A percentile compares a stretch with the other conserved stretches of the same genome.
These are phyloP conservation scores for Parnassius apollo DNA, from an alignment of 2,888 invertebrate genomes.

Conservation along the genomic window DNA sequence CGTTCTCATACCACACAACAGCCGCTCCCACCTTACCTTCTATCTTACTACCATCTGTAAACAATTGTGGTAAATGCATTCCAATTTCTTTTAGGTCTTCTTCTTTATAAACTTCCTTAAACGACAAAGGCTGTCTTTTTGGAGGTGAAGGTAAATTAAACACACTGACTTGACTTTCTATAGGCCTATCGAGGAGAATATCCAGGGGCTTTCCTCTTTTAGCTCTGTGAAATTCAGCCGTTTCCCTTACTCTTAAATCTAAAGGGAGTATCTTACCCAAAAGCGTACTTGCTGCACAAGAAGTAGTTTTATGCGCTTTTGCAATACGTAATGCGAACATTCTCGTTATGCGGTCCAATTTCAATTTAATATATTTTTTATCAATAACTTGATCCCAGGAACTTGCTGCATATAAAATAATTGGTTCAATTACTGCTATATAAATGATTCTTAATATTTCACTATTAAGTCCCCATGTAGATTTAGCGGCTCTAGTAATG, in stretches of 20 bases:
- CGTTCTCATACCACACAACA: too few relatives aligned
- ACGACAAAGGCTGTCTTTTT: too few relatives aligned
- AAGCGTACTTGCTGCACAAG: not conserved
- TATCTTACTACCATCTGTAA: too few relatives aligned
- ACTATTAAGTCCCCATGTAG: not conserved
- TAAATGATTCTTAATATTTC: not conserved
- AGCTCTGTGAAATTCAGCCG: not conserved
- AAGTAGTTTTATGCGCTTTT: not conserved
- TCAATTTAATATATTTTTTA: not conserved
- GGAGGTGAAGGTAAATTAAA: too few relatives aligned
- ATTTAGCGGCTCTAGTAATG: not conserved
- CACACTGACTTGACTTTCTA: too few relatives aligned
- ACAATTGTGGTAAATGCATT: too few relatives aligned
- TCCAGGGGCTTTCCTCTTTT: not conserved
- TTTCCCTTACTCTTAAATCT: not conserved
- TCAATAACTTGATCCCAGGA: not conserved
- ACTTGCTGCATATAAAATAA: not conserved
- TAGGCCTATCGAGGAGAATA: not conserved
- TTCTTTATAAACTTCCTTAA: too few relatives aligned
- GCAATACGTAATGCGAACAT: not conserved
- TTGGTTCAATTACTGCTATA: constrained; percentile 4
- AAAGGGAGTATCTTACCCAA: not conserved
- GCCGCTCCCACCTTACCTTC: too few relatives aligned
- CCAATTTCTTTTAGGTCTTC: too few relatives aligned
- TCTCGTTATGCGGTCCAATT: not conserved